Evolutionary conservation across 2,888 invertebrate species (phyloP).

Genomic region (Anagyrus pseudococci): DNA sequence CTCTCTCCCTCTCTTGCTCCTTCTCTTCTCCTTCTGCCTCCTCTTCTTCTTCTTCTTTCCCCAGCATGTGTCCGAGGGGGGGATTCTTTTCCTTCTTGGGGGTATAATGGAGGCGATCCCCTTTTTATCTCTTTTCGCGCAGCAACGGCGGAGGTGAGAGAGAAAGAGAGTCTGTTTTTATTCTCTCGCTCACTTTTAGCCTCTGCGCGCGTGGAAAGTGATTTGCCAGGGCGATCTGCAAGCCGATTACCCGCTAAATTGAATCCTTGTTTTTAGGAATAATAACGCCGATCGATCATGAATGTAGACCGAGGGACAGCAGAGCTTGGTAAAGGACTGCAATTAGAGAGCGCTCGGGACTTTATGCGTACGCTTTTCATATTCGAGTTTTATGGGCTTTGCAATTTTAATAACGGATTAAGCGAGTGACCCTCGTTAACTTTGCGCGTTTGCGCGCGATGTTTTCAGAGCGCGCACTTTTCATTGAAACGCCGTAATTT

Average conservation of each 20-base stretch:
- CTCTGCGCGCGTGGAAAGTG: background rate
- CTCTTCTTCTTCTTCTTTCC: background rate
- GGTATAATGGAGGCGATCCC: too few relatives aligned
- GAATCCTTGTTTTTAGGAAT: constrained; percentile 34
- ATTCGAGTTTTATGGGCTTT: too few relatives aligned
- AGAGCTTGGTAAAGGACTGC: too few relatives aligned
- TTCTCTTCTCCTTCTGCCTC: background rate
- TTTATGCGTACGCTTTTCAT: too few relatives aligned
- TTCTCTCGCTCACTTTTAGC: constrained; percentile 3
- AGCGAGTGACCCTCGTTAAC: too few relatives aligned
- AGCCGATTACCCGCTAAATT: constrained; percentile 24
- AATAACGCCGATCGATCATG: constrained; percentile 22
- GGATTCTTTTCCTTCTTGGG: too few relatives aligned
- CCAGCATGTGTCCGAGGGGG: background rate
- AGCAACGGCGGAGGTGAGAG: background rate
- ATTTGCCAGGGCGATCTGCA: background rate
- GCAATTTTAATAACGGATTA: too few relatives aligned
- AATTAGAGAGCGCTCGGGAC: too few relatives aligned
- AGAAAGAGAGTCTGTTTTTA: constrained; percentile 11
- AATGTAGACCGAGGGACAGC: background rate
- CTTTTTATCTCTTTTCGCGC: too few relatives aligned
- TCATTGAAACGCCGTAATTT: too few relatives aligned
- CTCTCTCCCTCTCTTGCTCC: constrained; percentile 8
- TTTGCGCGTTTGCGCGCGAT: too few relatives aligned
- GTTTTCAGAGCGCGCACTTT: too few relatives aligned